Percentiles rank a stretch among this genome's conserved stretches.
phyloP scores from a whole-genome alignment of 2,113 vertebrate genomes.

The Vulpes ferrilata region DNA sequence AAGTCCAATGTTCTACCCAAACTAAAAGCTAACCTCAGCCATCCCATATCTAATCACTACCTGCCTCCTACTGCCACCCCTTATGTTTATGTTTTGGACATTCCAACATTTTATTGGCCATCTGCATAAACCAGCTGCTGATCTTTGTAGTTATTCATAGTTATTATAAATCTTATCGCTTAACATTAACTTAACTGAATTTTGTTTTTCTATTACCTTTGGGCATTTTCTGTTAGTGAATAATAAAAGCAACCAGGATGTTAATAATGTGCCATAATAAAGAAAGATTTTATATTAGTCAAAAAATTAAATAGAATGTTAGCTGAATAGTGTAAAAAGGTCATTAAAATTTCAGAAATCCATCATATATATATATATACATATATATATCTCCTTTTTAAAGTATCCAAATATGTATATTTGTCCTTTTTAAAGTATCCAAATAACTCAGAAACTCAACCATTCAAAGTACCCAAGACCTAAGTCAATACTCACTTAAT shows the following conservation, averaged over 20 bases:
- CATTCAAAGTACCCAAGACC: neutral
- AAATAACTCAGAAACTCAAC: neutral
- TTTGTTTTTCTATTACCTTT: constrained; percentile 23
- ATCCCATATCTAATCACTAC: constrained; percentile 23
- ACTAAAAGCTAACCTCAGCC: neutral
- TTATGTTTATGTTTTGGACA: constrained; percentile 9
- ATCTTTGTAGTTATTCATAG: constrained; percentile 47
- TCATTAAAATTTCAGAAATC: constrained; percentile 5
- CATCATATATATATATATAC: neutral
- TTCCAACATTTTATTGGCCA: constrained; percentile 52
- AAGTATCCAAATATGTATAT: neutral
- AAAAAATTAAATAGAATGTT: constrained; percentile 44
- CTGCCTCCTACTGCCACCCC: neutral
- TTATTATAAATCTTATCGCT: constrained; percentile 32
- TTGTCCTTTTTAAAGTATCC: neutral
- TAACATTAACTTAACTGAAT: constrained; percentile 58
- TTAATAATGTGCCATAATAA: neutral
- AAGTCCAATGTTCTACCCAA: neutral
- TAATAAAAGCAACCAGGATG: constrained; percentile 38
- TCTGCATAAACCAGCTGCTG: constrained; percentile 48
- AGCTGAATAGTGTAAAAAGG: neutral
- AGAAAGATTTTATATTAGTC: neutral
- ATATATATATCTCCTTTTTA: neutral
- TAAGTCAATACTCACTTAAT: constrained; percentile 35
- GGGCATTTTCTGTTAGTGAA: constrained; percentile 41